Conservation (phyloP, 2,888 invertebrate species). For the Meganola albula region DNA sequence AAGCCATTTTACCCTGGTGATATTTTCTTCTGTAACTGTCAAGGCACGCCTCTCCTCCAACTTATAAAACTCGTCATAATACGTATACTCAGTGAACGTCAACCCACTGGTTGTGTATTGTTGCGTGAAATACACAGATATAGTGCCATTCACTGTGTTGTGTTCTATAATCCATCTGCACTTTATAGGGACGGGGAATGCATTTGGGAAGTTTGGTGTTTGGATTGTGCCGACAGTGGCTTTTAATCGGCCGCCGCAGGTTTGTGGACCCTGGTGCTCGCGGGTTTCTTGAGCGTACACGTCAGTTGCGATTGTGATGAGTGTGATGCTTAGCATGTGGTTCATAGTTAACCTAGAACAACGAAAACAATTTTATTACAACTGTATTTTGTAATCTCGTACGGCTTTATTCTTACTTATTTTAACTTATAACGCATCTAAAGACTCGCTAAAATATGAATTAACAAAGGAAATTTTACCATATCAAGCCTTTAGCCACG, state of each 20-base stretch:
- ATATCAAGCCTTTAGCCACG: too few species aligned
- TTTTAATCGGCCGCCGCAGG: conserved; percentile 82
- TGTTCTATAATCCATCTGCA: conserved; percentile 92
- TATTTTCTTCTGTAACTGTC: conserved; percentile 85
- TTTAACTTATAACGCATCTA: too few species aligned
- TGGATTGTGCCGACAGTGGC: conserved; percentile 83
- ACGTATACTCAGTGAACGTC: conserved; percentile 86
- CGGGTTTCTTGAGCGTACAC: conserved; percentile 45
- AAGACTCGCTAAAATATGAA: too few species aligned
- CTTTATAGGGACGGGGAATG: conserved; percentile 88
- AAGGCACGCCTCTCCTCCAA: conserved; percentile 82
- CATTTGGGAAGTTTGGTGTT: conserved; percentile 90
- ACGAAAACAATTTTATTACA: too few species aligned
- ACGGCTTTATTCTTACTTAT: too few species aligned
- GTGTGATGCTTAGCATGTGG: conserved; percentile 48
- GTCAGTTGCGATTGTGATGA: conserved; percentile 47
- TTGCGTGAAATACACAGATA: conserved; percentile 92
- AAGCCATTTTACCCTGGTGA: conserved; percentile 80
- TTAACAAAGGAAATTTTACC: too few species aligned
- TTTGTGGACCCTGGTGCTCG: conserved; percentile 60
- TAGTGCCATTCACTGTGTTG: conserved; percentile 85
- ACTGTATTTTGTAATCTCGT: too few species aligned
- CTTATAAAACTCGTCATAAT: conserved; percentile 83
- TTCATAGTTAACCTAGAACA: conserved; percentile 58
- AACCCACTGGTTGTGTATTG: conserved; percentile 89